Evolutionary conservation across 2,888 invertebrate genomes (phyloP).

Genomic region (Eristalis arbustorum): DNA sequence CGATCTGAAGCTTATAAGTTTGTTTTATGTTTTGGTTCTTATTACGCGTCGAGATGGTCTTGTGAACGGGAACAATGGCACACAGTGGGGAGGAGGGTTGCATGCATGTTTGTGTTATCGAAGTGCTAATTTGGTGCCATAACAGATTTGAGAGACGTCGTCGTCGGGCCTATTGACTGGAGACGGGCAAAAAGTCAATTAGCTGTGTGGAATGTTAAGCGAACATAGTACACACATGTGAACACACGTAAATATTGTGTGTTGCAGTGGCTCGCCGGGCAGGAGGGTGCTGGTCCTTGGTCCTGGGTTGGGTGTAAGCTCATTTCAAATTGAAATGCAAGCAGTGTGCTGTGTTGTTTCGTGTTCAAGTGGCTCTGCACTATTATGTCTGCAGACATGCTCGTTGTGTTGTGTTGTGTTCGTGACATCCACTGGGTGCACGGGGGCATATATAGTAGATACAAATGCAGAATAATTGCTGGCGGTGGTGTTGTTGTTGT

Average conservation of each 20-base stretch:
- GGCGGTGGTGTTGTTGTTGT: slow-evolving; percentile 27
- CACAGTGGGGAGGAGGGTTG: neutral
- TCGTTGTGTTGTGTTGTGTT: slow-evolving; percentile 32
- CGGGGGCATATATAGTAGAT: neutral
- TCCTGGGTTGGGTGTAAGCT: slow-evolving; percentile 13
- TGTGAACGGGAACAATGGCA: neutral
- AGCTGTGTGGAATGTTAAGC: slow-evolving; percentile 54
- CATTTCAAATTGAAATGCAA: slow-evolving; percentile 57
- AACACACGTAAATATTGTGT: slow-evolving; percentile 28
- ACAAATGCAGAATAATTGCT: slow-evolving; percentile 25
- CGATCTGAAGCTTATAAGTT: neutral
- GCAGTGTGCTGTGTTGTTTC: slow-evolving; percentile 33
- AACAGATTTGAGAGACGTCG: neutral
- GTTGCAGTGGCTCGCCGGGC: slow-evolving; percentile 2
- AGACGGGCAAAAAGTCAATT: slow-evolving; percentile 59
- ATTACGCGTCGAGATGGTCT: neutral
- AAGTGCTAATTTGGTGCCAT: slow-evolving; percentile 44
- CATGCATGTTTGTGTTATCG: slow-evolving; percentile 42
- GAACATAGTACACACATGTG: neutral
- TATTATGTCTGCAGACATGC: slow-evolving; percentile 47
- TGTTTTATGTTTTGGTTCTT: neutral
- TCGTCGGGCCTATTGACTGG: slow-evolving; percentile 16
- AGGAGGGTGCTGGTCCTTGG: neutral
- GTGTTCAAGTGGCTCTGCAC: slow-evolving; percentile 49
- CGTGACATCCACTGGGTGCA: neutral